A percentile compares a stretch with the other conserved stretches of the same genome.
Evolutionary conservation across 1,140 invertebrate genomes (phyloP).

Genomic region (Nephila pilipes): DNA sequence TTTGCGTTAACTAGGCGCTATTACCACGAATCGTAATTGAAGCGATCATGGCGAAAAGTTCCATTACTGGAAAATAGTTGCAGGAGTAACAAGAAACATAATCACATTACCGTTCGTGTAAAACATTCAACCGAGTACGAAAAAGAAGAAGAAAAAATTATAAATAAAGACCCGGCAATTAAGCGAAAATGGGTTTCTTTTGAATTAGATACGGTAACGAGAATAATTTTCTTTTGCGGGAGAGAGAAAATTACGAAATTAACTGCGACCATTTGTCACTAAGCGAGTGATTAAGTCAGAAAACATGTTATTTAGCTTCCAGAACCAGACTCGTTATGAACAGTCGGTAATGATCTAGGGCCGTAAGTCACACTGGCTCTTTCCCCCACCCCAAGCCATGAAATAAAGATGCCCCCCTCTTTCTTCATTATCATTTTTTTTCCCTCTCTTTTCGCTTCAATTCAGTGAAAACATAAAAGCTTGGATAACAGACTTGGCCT

Average conservation of each 20-base stretch:
- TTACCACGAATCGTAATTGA: neutral
- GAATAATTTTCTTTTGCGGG: neutral
- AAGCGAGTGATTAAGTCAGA: conserved; percentile 29
- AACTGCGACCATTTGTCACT: conserved; percentile 60
- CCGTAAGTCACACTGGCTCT: conserved; percentile 20
- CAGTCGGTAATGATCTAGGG: conserved; percentile 54
- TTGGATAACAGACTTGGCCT: too few species aligned
- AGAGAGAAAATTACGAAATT: conserved; percentile 61
- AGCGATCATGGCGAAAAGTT: neutral
- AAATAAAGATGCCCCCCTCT: too few species aligned
- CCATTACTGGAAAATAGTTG: neutral
- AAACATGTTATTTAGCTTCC: conserved; percentile 46
- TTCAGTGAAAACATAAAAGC: too few species aligned
- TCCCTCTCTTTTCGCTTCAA: too few species aligned
- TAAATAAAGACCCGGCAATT: conserved; percentile 44
- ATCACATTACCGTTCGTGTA: conserved; percentile 17
- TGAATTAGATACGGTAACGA: conserved; percentile 25
- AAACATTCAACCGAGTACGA: neutral
- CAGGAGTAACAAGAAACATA: conserved; percentile 16
- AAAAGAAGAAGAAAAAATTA: neutral
- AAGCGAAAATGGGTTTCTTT: conserved; percentile 45
- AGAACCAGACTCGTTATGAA: conserved; percentile 39
- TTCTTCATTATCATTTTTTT: too few species aligned
- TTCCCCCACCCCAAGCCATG: neutral
- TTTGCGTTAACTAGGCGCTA: neutral